Percentiles rank a stretch among this genome's conserved stretches.
These are phyloP conservation scores for Mesorhabditis belari DNA, from an alignment of 2,888 invertebrate genomes.

Conservation along the genomic window DNA sequence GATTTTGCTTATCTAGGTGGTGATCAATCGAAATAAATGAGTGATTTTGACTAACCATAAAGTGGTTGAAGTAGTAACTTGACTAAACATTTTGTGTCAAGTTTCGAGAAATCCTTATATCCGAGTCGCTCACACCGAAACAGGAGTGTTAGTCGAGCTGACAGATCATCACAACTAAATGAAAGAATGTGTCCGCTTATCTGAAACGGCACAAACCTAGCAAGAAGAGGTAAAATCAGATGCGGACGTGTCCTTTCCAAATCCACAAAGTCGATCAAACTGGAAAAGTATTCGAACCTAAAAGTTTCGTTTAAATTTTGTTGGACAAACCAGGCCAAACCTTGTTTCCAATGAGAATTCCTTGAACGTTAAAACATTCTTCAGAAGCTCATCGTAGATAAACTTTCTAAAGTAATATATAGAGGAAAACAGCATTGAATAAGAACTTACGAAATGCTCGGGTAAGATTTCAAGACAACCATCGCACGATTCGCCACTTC, in stretches of 20 bases:
- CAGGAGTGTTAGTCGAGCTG: slow-evolving; percentile 21
- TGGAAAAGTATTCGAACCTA: slow-evolving; percentile 22
- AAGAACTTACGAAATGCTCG: slow-evolving; percentile 2
- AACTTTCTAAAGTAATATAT: slow-evolving; percentile 7
- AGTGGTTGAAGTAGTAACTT: slow-evolving; percentile 21
- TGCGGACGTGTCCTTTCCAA: slow-evolving; percentile 26
- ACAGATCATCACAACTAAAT: slow-evolving; percentile 14
- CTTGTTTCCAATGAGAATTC: slow-evolving; percentile 21
- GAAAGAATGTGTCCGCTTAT: not conserved
- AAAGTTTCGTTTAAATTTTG: too few species aligned
- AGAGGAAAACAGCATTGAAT: slow-evolving; percentile 1
- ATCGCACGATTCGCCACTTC: not conserved
- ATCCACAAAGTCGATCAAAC: slow-evolving; percentile 34
- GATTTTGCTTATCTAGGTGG: not conserved
- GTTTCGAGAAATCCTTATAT: slow-evolving; percentile 21
- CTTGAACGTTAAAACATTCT: slow-evolving; percentile 21
- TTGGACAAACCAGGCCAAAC: too few species aligned
- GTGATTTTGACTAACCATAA: slow-evolving; percentile 12
- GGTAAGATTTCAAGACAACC: not conserved
- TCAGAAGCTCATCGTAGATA: slow-evolving; percentile 32
- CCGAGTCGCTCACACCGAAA: slow-evolving; percentile 23
- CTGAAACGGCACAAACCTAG: slow-evolving; percentile 17
- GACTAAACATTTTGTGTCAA: slow-evolving; percentile 14
- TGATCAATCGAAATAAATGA: not conserved
- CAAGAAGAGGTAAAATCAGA: slow-evolving; percentile 29